Evolutionary conservation across 2,888 invertebrate genomes (phyloP).

Genomic region (Branchipolynoe longqiensis): DNA sequence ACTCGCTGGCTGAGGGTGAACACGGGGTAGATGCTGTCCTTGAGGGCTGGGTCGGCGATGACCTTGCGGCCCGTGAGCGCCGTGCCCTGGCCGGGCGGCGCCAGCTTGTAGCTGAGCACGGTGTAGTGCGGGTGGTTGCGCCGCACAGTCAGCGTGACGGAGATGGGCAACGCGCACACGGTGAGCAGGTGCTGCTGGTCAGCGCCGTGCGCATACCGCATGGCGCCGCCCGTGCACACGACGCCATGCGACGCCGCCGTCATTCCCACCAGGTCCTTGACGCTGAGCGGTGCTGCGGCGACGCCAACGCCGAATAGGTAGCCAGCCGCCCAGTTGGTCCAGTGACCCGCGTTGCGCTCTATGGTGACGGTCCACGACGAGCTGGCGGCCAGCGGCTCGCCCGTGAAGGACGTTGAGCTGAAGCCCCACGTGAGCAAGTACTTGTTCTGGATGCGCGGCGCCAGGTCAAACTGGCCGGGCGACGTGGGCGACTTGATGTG

Average conservation of each 20-base stretch:
- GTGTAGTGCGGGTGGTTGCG: slow-evolving; percentile 69
- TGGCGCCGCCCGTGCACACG: slow-evolving; percentile 73
- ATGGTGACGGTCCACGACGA: slow-evolving; percentile 77
- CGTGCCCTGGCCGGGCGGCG: slow-evolving; percentile 72
- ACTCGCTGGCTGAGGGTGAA: slow-evolving; percentile 80
- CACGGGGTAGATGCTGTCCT: slow-evolving; percentile 72
- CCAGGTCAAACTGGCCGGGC: slow-evolving; percentile 65
- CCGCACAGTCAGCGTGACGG: slow-evolving; percentile 72
- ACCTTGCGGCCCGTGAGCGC: slow-evolving; percentile 74
- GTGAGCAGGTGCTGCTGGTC: slow-evolving; percentile 73
- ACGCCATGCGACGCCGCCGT: slow-evolving; percentile 74
- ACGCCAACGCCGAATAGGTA: slow-evolving; percentile 80
- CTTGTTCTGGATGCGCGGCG: slow-evolving; percentile 74
- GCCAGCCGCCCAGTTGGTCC: slow-evolving; percentile 74
- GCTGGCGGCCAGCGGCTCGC: slow-evolving; percentile 71
- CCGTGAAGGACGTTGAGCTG: slow-evolving; percentile 78
- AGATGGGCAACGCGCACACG: slow-evolving; percentile 75
- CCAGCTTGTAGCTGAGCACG: slow-evolving; percentile 74
- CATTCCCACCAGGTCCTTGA: slow-evolving; percentile 78
- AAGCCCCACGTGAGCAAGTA: slow-evolving; percentile 79
- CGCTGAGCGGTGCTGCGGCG: slow-evolving; percentile 71
- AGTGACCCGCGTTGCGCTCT: slow-evolving; percentile 75
- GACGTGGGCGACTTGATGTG: slow-evolving; percentile 70
- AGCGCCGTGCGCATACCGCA: slow-evolving; percentile 73
- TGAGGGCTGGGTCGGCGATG: slow-evolving; percentile 69